Base-by-base conservation (phyloP, 2,113 vertebrate genomes). In the Butorides virescens region DNA sequence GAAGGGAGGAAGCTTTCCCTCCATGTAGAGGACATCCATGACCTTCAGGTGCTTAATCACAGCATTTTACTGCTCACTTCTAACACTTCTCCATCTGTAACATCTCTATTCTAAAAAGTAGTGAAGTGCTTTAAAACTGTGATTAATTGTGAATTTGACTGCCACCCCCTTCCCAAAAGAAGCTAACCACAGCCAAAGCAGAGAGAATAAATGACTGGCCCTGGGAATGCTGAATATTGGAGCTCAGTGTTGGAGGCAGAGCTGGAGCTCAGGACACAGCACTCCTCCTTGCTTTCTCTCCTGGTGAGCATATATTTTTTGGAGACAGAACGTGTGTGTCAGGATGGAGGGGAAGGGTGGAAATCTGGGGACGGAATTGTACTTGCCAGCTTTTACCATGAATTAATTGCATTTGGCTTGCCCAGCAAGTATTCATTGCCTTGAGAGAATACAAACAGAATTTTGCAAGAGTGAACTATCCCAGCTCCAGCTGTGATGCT, bases 361-460 rank as follows among this genome's bases (percentile, higher is more conserved):
- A 96, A 97, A 83, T 90, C 82, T 95, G 75, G 85, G 50, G 59
- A 73, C 79, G 47, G 82, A 83, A 53, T 53, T 94, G 78, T 79
- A 36, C 81, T 96, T 90, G 92, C 92, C 90, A 95, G 67, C 67
- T 94, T 68, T 88, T 79, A 88, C 94, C 81, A 70, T 90, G 53
- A 95, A 95, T 95, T 96, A 94, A 97, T 96, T 92, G 82, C 27
- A 20, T 73, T 96, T 97, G 94, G 95, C 94, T 90, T 94, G 75
- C 59, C 92, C 78, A 83, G 90, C 67, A 37, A 86, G 42, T 88
- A 92, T 92, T 95, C 94, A 94, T 80, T 90, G 96, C 95, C 73
- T 80, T 93, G 78, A 88, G 90, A 96, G 78, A 93, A 94, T 72
- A 93, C 88, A 96, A 93, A 95, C 78, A 95, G 61, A 84, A 68